Evolutionary conservation across 2,113 vertebrate genomes (phyloP).

Genomic region (Coracopsis vasa): DNA sequence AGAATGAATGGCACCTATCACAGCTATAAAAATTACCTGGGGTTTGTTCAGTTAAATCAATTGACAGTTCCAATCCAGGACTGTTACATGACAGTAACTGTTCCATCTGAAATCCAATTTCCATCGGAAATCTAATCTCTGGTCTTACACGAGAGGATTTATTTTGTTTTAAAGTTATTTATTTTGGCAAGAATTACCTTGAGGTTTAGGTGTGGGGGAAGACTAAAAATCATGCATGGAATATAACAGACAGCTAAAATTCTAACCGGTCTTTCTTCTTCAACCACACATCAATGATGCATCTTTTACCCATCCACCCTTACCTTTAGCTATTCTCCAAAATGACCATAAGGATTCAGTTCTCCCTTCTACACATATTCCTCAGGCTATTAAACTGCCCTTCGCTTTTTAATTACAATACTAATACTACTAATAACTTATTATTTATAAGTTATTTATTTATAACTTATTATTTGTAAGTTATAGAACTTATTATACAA

Average conservation of each 20-base stretch:
- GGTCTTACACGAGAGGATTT: not conserved
- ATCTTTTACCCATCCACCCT: not conserved
- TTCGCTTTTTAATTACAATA: not conserved
- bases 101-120: not conserved
- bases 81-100: not conserved
- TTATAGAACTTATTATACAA: too few species aligned
- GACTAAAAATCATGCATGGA: not conserved
- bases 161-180: not conserved
- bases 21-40: not conserved
- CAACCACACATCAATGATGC: not conserved
- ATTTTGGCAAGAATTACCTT: not conserved
- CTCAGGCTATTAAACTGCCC: not conserved
- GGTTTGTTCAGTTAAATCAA: not conserved
- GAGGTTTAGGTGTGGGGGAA: rapidly evolving
- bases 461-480: too few species aligned
- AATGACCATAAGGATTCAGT: not conserved
- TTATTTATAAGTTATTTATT: too few species aligned
- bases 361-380: not conserved
- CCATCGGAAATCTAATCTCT: not conserved
- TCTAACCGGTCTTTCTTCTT: not conserved
- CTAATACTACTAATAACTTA: too few species aligned
- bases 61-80: not conserved
- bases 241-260: not conserved
- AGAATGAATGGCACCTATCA: not conserved
- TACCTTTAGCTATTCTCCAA: not conserved